Conservation (phyloP, 2,113 vertebrate genomes). For the Megalops atlanticus region DNA sequence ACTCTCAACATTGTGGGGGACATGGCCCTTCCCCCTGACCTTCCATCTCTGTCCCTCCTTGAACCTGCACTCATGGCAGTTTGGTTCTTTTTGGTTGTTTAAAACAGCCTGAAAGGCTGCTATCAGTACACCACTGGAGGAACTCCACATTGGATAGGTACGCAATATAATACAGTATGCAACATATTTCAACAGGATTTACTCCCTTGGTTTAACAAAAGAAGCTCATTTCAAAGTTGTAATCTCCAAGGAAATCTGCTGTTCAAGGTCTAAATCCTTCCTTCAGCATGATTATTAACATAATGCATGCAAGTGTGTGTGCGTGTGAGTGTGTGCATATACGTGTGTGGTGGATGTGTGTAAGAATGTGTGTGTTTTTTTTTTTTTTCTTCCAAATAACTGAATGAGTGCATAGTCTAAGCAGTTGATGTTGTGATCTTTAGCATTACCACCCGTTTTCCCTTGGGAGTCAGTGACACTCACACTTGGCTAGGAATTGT, state of each 20-base stretch:
- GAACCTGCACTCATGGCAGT: no score
- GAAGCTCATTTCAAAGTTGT: constrained; percentile 78
- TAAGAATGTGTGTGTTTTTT: no score
- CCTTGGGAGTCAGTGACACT: constrained; percentile 29
- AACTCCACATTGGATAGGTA: constrained; percentile 15
- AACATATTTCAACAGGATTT: constrained; percentile 76
- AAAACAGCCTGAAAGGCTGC: background rate
- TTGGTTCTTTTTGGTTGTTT: background rate
- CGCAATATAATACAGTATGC: constrained; percentile 28
- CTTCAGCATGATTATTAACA: constrained; percentile 80
- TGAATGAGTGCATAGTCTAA: constrained; percentile 85
- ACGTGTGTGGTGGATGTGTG: constrained; percentile 16
- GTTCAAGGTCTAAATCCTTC: constrained; percentile 78
- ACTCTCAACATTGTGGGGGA: no score
- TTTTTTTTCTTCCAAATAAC: constrained; percentile 78
- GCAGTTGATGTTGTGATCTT: constrained; percentile 69
- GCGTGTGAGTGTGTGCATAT: background rate
- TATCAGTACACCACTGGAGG: background rate
- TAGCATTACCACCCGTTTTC: constrained; percentile 55
- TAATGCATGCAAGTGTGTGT: constrained; percentile 33
- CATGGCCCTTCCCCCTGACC: no score
- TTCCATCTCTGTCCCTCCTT: no score
- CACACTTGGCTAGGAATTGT: background rate
- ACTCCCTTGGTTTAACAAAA: constrained; percentile 76
- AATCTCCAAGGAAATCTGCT: constrained; percentile 85